Evolutionary conservation across 2,113 vertebrate genomes (phyloP).

Genomic region (Alligator sinensis): DNA sequence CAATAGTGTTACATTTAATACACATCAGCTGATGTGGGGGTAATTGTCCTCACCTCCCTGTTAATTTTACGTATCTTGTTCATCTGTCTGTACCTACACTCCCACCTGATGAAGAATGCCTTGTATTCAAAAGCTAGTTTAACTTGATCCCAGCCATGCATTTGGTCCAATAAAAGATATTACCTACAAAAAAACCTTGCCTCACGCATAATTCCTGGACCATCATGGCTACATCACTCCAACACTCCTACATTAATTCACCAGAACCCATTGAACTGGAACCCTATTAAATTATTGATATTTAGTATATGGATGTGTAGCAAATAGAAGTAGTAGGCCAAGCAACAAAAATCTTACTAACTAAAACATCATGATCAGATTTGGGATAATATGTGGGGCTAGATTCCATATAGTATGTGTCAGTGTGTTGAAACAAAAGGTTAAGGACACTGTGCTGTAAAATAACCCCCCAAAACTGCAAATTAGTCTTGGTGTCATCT

Average conservation of each 20-base stretch:
- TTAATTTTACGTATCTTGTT: too few relatives aligned
- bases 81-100: too few relatives aligned
- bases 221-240: too few relatives aligned
- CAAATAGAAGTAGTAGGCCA: fast-evolving
- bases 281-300: fast-evolving
- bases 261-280: background rate
- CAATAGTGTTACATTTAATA: too few relatives aligned
- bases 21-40: too few relatives aligned
- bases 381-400: fast-evolving
- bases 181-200: too few relatives aligned
- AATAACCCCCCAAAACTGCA: background rate
- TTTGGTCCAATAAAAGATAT: too few relatives aligned
- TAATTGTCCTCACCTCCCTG: too few relatives aligned
- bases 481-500: background rate
- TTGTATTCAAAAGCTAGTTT: too few relatives aligned
- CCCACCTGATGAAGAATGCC: too few relatives aligned
- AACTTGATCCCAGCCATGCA: too few relatives aligned
- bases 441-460: background rate
- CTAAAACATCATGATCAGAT: background rate
- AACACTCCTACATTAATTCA: background rate
- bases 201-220: fast-evolving
- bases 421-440: background rate
- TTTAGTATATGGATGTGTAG: fast-evolving
- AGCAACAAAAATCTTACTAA: background rate
- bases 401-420: background rate